Evolutionary conservation across 2,888 invertebrate genomes (phyloP).

Genomic region (Halictus ligatus): DNA sequence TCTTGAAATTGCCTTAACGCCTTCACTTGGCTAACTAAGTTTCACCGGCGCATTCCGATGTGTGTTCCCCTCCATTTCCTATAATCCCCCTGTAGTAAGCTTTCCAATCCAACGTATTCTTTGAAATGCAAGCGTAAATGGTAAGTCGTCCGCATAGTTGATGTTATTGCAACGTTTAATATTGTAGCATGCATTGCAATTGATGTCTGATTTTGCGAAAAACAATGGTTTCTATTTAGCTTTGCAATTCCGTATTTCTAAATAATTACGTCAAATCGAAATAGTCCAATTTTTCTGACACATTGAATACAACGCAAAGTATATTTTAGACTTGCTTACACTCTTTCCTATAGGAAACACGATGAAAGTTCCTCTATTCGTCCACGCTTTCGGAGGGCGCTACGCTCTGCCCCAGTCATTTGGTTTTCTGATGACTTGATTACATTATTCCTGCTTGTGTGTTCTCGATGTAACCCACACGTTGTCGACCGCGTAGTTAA

Average conservation of each 20-base stretch:
- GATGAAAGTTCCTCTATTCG: too few relatives aligned
- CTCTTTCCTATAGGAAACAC: neutral
- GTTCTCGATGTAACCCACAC: too few relatives aligned
- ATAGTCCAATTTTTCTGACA: neutral
- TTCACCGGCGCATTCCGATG: constrained; percentile 6
- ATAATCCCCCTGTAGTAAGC: neutral
- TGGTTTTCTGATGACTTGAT: too few relatives aligned
- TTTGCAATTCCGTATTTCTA: neutral
- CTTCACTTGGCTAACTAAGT: neutral
- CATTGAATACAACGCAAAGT: neutral
- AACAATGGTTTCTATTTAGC: neutral
- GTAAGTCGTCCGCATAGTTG: neutral
- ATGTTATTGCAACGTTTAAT: neutral
- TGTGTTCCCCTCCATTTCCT: neutral
- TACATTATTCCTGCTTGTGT: too few relatives aligned
- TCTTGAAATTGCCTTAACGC: neutral
- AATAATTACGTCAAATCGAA: neutral
- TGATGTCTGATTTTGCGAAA: neutral
- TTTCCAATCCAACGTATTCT: neutral
- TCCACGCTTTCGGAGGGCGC: too few relatives aligned
- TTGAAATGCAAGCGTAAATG: neutral
- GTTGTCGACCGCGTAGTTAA: too few relatives aligned
- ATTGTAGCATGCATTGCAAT: neutral
- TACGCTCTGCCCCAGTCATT: too few relatives aligned
- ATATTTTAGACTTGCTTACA: neutral